A percentile compares a stretch with the other conserved stretches of the same genome.
phyloP scores from a whole-genome alignment of 1,140 invertebrate genomes.

The Zophobas atratus region DNA sequence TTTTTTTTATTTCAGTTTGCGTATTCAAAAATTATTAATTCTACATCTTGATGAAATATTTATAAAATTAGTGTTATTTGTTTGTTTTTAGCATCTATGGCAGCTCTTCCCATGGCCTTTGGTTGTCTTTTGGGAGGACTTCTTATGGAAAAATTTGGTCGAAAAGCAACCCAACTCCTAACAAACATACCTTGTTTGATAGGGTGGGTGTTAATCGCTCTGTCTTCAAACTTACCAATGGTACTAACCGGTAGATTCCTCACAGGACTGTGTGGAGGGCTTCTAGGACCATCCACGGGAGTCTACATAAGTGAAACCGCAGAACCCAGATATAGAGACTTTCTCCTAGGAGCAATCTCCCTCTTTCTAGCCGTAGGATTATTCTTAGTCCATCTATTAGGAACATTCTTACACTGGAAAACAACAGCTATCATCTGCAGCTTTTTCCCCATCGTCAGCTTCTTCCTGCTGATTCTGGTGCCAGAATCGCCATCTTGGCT shows the following conservation, averaged over 20 bases:
- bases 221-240: slow-evolving; percentile 68
- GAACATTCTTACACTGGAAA: slow-evolving; percentile 75
- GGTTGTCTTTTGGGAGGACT: slow-evolving; percentile 74
- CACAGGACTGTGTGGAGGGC: slow-evolving; percentile 72
- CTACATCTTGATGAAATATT: too few species aligned
- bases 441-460: slow-evolving; percentile 69
- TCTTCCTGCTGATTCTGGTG: slow-evolving; percentile 69
- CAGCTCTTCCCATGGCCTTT: slow-evolving; percentile 73
- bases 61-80: slow-evolving; percentile 5
- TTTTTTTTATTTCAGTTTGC: too few species aligned
- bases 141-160: slow-evolving; percentile 78
- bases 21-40: too few species aligned
- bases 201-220: slow-evolving; percentile 79
- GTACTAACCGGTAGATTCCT: slow-evolving; percentile 79
- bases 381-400: slow-evolving; percentile 72
- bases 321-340: slow-evolving; percentile 72
- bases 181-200: slow-evolving; percentile 74
- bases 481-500: slow-evolving; percentile 84
- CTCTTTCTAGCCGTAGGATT: slow-evolving; percentile 73
- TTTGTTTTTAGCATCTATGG: slow-evolving; percentile 68
- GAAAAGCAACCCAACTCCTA: slow-evolving; percentile 75
- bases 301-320: slow-evolving; percentile 71
- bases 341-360: slow-evolving; percentile 72
- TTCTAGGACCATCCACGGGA: slow-evolving; percentile 57
- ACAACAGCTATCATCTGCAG: slow-evolving; percentile 72